Conservation (phyloP, 1,140 invertebrate genomes). For the Sarcophaga bullata region DNA sequence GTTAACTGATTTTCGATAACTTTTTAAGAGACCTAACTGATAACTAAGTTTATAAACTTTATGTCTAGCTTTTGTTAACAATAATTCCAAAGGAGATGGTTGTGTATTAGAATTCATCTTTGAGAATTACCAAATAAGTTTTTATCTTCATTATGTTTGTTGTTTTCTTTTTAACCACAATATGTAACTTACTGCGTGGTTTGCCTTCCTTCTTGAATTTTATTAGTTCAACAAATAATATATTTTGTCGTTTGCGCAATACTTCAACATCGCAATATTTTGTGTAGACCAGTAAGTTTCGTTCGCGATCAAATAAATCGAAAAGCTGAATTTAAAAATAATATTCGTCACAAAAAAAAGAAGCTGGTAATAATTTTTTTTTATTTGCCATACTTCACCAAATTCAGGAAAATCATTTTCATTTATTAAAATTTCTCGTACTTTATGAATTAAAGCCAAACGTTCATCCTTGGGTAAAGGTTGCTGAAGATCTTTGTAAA, state of each 20-base stretch:
- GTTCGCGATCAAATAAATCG: slow-evolving; percentile 61
- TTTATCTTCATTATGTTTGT: too few species aligned
- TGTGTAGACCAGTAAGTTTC: slow-evolving; percentile 57
- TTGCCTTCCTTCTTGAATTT: slow-evolving; percentile 49
- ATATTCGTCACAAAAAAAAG: background rate
- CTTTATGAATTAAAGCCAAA: slow-evolving; percentile 51
- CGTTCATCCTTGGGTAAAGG: slow-evolving; percentile 50
- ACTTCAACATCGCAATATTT: slow-evolving; percentile 57
- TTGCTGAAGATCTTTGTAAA: slow-evolving; percentile 67
- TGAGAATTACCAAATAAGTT: too few species aligned
- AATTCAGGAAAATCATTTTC: slow-evolving; percentile 58
- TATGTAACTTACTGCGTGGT: slow-evolving; percentile 25
- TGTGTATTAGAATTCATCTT: too few species aligned
- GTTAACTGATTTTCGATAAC: too few species aligned
- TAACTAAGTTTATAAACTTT: too few species aligned
- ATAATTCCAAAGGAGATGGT: too few species aligned
- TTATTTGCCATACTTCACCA: slow-evolving; percentile 50
- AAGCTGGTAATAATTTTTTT: background rate
- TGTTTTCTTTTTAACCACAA: background rate
- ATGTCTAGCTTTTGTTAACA: too few species aligned
- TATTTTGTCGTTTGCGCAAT: slow-evolving; percentile 58
- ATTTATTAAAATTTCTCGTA: slow-evolving; percentile 52
- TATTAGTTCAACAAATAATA: slow-evolving; percentile 60
- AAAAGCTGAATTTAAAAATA: slow-evolving; percentile 50
- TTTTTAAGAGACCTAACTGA: too few species aligned